Conservation (phyloP, 2,797 vertebrate genomes). For the Peromyscus melanophrys region DNA sequence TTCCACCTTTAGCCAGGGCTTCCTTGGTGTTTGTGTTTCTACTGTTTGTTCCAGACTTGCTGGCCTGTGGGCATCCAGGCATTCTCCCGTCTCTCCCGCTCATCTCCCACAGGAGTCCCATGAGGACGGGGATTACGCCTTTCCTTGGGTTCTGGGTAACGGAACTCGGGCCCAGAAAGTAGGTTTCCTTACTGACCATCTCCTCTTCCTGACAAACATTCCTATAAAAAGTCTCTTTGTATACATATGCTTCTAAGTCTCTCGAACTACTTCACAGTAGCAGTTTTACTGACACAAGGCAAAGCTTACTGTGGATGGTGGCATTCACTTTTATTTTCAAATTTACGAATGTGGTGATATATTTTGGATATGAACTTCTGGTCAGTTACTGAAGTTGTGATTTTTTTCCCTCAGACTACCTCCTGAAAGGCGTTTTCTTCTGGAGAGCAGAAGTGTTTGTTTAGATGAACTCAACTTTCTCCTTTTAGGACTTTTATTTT, state of each 20-base stretch:
- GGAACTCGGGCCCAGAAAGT: background rate
- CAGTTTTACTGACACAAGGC: background rate
- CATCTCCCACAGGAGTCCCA: background rate
- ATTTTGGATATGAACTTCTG: background rate
- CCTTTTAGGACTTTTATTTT: constrained; percentile 13
- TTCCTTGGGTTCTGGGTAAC: background rate
- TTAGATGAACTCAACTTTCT: constrained; percentile 8
- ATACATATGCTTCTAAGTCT: background rate
- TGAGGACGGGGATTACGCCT: background rate
- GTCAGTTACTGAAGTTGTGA: background rate
- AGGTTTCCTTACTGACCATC: background rate
- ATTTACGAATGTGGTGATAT: background rate
- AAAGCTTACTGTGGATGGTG: background rate
- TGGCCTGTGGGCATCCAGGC: background rate
- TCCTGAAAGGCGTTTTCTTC: background rate
- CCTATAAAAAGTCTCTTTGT: background rate
- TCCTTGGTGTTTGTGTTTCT: background rate
- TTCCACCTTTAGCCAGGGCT: background rate
- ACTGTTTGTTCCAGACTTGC: background rate
- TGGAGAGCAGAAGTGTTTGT: background rate
- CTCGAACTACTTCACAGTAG: background rate
- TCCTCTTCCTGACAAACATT: background rate
- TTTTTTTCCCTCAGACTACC: background rate
- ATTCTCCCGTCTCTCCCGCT: background rate
- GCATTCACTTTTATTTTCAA: background rate